Conservation (phyloP, 2,888 invertebrate species). For the Agriopis leucophaearia region DNA sequence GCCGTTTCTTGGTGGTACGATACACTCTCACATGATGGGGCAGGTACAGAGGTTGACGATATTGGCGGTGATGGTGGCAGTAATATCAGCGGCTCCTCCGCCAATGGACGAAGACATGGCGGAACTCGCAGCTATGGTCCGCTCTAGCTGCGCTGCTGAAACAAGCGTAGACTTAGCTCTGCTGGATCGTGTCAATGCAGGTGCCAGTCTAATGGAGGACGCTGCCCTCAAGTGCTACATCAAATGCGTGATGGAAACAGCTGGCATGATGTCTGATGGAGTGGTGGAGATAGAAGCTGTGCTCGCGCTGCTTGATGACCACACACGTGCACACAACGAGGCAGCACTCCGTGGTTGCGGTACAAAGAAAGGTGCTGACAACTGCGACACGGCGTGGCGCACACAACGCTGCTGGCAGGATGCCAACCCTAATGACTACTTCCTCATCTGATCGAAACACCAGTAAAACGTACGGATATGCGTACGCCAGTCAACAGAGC, state of each 20-base stretch:
- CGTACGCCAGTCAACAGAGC: background rate
- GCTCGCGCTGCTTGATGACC: background rate
- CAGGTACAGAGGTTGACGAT: background rate
- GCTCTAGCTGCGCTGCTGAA: conserved; percentile 6
- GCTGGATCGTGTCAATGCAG: conserved; percentile 9
- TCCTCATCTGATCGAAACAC: background rate
- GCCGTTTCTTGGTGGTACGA: background rate
- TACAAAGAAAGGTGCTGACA: conserved; percentile 8
- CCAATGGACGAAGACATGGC: conserved; percentile 22
- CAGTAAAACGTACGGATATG: background rate
- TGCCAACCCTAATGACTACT: conserved; percentile 16
- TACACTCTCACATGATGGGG: conserved; percentile 2
- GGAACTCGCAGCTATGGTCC: conserved; percentile 11
- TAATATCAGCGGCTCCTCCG: conserved; percentile 6
- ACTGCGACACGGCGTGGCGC: conserved; percentile 15
- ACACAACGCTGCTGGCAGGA: conserved; percentile 22
- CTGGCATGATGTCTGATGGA: conserved; percentile 19
- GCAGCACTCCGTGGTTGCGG: conserved; percentile 9
- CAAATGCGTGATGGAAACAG: conserved; percentile 20
- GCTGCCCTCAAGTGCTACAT: conserved; percentile 14
- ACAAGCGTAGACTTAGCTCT: conserved; percentile 8
- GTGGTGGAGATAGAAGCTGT: conserved; percentile 9
- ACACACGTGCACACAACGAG: conserved; percentile 6
- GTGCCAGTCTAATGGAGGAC: conserved; percentile 7
- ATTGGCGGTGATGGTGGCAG: background rate